phyloP scores from a whole-genome alignment of 1,140 invertebrate species.

The Orussus abietinus region DNA sequence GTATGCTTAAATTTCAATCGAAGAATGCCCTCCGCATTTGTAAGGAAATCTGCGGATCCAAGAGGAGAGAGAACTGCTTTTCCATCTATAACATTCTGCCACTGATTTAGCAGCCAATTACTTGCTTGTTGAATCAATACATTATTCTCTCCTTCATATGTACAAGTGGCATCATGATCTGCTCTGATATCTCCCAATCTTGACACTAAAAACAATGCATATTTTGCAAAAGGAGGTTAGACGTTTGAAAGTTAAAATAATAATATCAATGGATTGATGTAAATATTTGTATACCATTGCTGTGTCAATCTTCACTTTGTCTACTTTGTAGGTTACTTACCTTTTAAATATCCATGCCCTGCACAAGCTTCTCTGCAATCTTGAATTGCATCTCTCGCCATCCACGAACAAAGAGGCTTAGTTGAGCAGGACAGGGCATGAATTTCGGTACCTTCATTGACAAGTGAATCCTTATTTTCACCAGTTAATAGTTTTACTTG shows the following conservation, averaged over 20 bases:
- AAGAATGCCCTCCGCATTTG: conserved; percentile 53
- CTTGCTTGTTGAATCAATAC: conserved; percentile 91
- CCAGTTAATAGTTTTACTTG: conserved; percentile 23
- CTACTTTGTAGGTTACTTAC: conserved; percentile 53
- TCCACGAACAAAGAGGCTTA: conserved; percentile 86
- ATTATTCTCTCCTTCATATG: conserved; percentile 96
- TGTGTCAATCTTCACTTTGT: too few relatives aligned
- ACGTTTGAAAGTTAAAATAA: conserved; percentile 5
- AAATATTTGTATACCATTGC: too few relatives aligned
- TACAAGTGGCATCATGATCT: conserved; percentile 89
- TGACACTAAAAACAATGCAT: conserved; percentile 53
- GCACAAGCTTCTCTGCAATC: conserved; percentile 89
- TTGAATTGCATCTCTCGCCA: conserved; percentile 78
- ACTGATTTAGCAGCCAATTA: conserved; percentile 79
- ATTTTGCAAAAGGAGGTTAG: conserved; percentile 5
- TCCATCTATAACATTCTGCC: conserved; percentile 51
- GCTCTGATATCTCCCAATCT: conserved; percentile 78
- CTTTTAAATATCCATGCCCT: conserved; percentile 76
- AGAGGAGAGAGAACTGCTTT: conserved; percentile 57
- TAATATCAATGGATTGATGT: conserved; percentile 1
- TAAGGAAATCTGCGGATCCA: conserved; percentile 62
- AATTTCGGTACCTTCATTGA: conserved; percentile 66
- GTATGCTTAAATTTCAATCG: conserved; percentile 49
- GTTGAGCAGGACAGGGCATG: conserved; percentile 85
- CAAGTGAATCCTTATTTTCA: conserved; percentile 27